phyloP scores from a whole-genome alignment of 2,797 vertebrate genomes.

The Rhinoraja longicauda region DNA sequence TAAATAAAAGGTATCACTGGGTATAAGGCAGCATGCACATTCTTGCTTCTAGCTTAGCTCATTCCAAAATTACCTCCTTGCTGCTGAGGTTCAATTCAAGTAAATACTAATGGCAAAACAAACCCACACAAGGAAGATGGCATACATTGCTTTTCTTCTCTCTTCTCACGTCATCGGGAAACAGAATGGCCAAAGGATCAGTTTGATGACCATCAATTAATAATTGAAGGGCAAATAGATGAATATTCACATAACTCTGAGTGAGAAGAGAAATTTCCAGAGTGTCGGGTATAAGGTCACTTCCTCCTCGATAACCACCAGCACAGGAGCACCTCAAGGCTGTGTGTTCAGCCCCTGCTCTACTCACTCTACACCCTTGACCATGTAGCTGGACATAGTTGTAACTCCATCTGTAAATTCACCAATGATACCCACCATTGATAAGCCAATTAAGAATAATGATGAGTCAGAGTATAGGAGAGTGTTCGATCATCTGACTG shows the following conservation, averaged over 20 bases:
- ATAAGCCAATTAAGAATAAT: too few relatives aligned
- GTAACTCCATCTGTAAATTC: too few relatives aligned
- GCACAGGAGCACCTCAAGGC: too few relatives aligned
- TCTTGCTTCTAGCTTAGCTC: background rate
- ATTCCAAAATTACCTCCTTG: background rate
- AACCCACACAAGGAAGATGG: background rate
- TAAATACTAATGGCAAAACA: constrained; percentile 4
- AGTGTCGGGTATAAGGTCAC: background rate
- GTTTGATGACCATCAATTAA: background rate
- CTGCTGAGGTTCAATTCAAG: background rate
- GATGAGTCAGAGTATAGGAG: too few relatives aligned
- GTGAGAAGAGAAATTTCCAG: background rate
- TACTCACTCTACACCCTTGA: too few relatives aligned
- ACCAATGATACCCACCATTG: too few relatives aligned
- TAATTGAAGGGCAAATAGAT: background rate
- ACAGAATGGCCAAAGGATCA: background rate
- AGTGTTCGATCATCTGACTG: too few relatives aligned
- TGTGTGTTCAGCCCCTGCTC: too few relatives aligned
- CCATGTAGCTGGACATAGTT: too few relatives aligned
- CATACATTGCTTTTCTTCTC: background rate
- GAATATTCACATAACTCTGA: background rate
- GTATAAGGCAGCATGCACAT: background rate
- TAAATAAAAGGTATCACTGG: background rate
- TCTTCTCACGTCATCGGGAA: background rate
- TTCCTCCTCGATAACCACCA: background rate